phyloP scores from a whole-genome alignment of 2,113 vertebrate genomes.

The Heterochromis multidens region DNA sequence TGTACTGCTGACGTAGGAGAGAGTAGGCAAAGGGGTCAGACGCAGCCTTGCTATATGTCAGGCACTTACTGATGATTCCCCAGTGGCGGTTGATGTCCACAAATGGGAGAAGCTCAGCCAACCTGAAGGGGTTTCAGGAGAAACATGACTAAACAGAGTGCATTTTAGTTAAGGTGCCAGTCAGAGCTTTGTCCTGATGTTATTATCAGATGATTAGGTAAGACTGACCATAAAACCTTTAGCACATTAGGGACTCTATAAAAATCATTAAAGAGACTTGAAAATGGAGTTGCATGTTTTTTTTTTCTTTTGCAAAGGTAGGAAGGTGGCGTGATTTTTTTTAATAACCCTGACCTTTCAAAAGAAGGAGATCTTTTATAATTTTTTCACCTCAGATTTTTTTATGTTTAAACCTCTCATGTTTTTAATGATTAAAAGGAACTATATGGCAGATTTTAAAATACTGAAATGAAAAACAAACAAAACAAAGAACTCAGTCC shows the following conservation, averaged over 20 bases:
- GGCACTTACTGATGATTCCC: conserved; percentile 86
- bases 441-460: neutral
- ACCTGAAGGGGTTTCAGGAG: conserved; percentile 65
- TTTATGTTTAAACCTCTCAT: neutral
- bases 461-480: neutral
- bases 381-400: neutral
- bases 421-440: neutral
- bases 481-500: neutral
- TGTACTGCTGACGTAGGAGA: conserved; percentile 83
- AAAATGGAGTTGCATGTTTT: neutral
- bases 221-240: neutral
- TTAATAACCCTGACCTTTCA: neutral
- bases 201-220: neutral
- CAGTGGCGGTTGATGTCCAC: conserved; percentile 83
- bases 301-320: neutral
- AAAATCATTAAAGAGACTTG: neutral
- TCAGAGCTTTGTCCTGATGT: neutral
- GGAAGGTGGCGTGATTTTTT: neutral
- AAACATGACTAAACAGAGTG: neutral
- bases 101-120: conserved; percentile 81
- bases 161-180: neutral
- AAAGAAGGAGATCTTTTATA: neutral
- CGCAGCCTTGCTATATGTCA: conserved; percentile 85
- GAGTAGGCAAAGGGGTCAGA: conserved; percentile 83
- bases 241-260: neutral